Evolutionary conservation across 2,888 invertebrate genomes (phyloP), one percentile per base, ranked within the genome.

Genomic region (Drosophila picticornis): DNA sequence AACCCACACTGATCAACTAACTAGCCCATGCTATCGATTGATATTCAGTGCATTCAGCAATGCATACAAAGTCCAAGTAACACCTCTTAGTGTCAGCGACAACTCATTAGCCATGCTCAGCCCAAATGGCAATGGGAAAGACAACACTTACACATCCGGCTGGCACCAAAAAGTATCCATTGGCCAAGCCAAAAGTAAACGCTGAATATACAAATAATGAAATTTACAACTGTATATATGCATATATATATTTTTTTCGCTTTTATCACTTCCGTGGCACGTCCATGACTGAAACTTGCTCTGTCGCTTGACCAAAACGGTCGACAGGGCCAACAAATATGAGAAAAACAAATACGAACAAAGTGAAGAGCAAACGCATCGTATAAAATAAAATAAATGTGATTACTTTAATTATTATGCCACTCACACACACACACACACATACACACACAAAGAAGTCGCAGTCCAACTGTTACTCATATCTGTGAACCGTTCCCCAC

Each of bases 351-450:
- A 69, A 34, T 40, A 29, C 40, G 31, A 29, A 29, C 46, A 48
- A 48, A 51, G 51, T 13, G 29, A 48, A 25, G 32, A 46, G 43
- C 52, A 72, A 70, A 53, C 63, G 46, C 46, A 52, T 51, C 67
- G 65, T 72, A 63, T 72, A 69, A 66, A 65, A 66, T 38, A 75
- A 69, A 80, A 77, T 77, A 72, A 76, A 72, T 70, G 75, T 86
- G 86, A 83, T 86, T 81, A 77, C 75, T 73, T 88, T 84, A 85
- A 85, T 85, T 85, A 78, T 83, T 84, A 85, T 85, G 88, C 88
- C 88, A 85, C 76, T 80, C 85, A 83, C 81, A 81, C 48, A 48
- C 50, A 57, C 55, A 52, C 51, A 46, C 48, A 64, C 48, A 72
- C 61, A 65, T 67, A 63, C 48, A 62, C 19, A 46, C 43, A 56